Conservation (phyloP, 2,797 vertebrate genomes). For the Spinibarbus caldwelli region DNA sequence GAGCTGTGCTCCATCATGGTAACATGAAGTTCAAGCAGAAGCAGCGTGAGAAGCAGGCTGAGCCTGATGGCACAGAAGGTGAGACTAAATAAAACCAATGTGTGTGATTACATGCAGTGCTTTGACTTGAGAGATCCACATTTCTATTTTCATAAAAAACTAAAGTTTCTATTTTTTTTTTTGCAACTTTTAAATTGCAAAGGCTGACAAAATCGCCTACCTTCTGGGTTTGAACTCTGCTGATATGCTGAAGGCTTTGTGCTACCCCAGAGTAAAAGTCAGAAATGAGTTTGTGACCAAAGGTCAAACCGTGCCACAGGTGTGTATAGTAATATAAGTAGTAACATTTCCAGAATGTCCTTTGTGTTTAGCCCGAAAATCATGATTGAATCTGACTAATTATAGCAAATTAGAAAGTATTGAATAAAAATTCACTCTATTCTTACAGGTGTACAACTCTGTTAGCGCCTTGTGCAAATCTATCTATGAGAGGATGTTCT, state of each 20-base stretch:
- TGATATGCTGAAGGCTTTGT: conserved; percentile 87
- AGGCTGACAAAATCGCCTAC: conserved; percentile 88
- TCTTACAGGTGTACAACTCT: conserved; percentile 81
- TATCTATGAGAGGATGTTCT: conserved; percentile 91
- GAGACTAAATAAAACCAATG: conserved; percentile 54
- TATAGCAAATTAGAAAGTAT: background rate
- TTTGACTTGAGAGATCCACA: background rate
- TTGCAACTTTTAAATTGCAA: conserved; percentile 65
- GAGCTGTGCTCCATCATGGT: conserved; percentile 52
- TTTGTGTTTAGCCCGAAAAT: background rate
- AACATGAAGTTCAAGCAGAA: conserved; percentile 79
- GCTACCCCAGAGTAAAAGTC: conserved; percentile 88
- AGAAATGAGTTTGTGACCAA: conserved; percentile 88
- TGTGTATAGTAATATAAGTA: conserved; percentile 44
- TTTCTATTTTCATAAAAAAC: background rate
- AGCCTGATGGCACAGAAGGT: conserved; percentile 84
- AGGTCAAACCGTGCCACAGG: conserved; percentile 89
- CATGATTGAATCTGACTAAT: background rate
- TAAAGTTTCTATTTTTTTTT: no score
- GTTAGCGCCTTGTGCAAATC: conserved; percentile 87
- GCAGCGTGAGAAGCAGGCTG: conserved; percentile 88
- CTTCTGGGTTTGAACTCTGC: conserved; percentile 89
- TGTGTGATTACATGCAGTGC: conserved; percentile 60
- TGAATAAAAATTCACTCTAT: background rate
- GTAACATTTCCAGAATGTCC: background rate